Evolutionary conservation across 2,113 vertebrate genomes (phyloP).

Genomic region (Oncorhynchus mykiss): DNA sequence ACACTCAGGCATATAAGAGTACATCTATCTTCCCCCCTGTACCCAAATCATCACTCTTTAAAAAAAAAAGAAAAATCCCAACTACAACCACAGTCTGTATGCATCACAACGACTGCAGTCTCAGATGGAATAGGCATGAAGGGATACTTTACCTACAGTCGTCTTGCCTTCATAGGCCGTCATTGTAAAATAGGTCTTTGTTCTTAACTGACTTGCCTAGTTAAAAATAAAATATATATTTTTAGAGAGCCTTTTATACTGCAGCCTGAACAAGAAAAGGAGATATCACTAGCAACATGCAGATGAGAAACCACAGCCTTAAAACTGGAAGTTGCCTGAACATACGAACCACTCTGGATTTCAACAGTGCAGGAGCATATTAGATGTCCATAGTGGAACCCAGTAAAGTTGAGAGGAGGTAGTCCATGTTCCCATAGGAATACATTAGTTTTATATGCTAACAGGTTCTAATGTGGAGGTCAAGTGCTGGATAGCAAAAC

Average conservation of each 20-base stretch:
- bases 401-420: background rate
- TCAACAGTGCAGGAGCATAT: background rate
- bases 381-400: background rate
- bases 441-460: background rate
- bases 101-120: no score
- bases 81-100: no score
- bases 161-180: background rate
- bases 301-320: conserved; percentile 25
- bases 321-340: background rate
- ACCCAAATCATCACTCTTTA: no score
- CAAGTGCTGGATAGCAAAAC: background rate
- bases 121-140: background rate
- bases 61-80: no score
- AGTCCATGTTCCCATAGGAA: background rate
- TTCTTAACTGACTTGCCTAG: no score
- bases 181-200: no score
- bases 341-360: background rate
- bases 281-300: conserved; percentile 70
- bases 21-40: no score
- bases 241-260: conserved; percentile 17
- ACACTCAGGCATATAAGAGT: no score
- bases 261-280: conserved; percentile 36
- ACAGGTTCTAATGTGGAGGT: background rate
- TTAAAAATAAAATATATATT: no score
- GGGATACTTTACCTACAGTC: background rate